Evolutionary conservation across 2,797 vertebrate genomes (phyloP).

Genomic region (Xenops minutus): DNA sequence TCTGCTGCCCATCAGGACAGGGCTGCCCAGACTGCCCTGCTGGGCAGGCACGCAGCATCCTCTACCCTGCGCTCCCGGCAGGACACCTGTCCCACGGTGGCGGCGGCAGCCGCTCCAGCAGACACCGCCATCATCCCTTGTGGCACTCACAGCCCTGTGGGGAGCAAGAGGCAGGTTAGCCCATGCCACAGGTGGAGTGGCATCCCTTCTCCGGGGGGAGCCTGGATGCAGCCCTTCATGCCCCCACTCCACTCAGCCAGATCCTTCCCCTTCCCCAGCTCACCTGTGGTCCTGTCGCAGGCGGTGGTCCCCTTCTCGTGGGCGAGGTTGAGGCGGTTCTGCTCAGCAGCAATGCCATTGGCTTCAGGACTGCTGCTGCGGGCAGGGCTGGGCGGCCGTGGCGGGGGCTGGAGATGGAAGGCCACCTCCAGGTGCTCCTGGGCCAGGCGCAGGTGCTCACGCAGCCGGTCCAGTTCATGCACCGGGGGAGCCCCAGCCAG

Average conservation of each 20-base stretch:
- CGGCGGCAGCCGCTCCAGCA: neutral
- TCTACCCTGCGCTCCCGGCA: neutral
- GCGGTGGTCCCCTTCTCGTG: conserved; percentile 82
- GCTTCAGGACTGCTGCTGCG: conserved; percentile 86
- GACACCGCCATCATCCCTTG: neutral
- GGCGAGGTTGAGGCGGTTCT: conserved; percentile 89
- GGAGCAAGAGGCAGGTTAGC: neutral
- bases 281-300: conserved; percentile 75
- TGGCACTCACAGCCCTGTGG: conserved; percentile 41
- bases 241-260: fast-evolving
- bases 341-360: conserved; percentile 81
- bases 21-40: neutral
- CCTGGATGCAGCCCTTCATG: fast-evolving
- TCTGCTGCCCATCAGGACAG: fast-evolving
- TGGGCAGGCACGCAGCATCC: neutral
- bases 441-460: conserved; percentile 84
- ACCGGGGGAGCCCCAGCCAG: conserved; percentile 60
- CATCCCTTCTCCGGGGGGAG: neutral
- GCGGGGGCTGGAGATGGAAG: conserved; percentile 74
- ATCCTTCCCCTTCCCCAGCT: neutral
- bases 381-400: conserved; percentile 71
- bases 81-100: neutral
- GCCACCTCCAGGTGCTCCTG: conserved; percentile 88
- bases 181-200: fast-evolving
- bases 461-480: conserved; percentile 80